Evolutionary conservation across 2,888 invertebrate species (phyloP), one percentile per base, ranked within the genome.

Genomic region (Psococerastis gibbosa): DNA sequence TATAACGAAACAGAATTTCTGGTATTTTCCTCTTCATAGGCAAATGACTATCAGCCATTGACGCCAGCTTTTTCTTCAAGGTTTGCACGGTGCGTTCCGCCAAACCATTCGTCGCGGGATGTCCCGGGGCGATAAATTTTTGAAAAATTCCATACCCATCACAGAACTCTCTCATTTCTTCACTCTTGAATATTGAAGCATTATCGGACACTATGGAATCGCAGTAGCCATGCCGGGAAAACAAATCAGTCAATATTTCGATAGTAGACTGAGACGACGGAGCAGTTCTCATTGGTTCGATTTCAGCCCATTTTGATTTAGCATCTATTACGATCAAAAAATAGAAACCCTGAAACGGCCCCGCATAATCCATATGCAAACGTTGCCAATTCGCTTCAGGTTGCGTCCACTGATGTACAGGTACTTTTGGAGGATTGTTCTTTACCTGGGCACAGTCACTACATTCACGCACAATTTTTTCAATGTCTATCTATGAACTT

Each of bases 331-430:
- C n/a, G n/a, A n/a, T n/a, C n/a, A n/a, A n/a, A n/a, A n/a, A n/a
- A n/a, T n/a, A n/a, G n/a, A n/a, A n/a, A n/a, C n/a, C n/a, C n/a
- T n/a, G n/a, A n/a, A n/a, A n/a, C n/a, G n/a, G n/a, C n/a, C n/a
- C n/a, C n/a, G n/a, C n/a, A n/a, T 51, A 55, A 42, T 55, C 53
- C 3, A 53, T 51, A 23, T 55, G 55, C 2, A 55, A 45, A 22
- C 54, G 41, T 38, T 54, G 42, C 53, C 52, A 55, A 31, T 49
- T 49, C 13, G 46, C 43, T 15, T 48, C 46, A 15, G 53, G 54
- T 35, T 45, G 45, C 11, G 49, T 46, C 55, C 54, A 55, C 1
- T 49, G 50, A 35, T 53, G 54, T 9, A 52, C 32, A 3, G 50
- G 45, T 4, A 47, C 49, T 47, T 52, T 55, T 8, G 47, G 41